phyloP scores from a whole-genome alignment of 2,888 invertebrate species.

The Uloborus plumipes region DNA sequence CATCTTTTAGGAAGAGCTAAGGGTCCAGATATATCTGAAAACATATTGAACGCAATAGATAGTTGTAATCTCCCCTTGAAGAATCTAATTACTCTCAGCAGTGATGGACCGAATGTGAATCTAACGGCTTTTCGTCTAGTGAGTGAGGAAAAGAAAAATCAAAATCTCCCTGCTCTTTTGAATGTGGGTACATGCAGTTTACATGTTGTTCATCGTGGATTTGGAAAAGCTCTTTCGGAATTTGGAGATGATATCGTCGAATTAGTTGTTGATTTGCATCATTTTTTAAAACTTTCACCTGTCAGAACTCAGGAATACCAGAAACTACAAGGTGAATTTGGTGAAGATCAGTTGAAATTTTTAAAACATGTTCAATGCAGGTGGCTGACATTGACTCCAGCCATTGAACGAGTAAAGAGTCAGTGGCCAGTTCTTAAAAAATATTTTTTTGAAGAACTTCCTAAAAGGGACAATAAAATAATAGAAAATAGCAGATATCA shows the following conservation, averaged over 20 bases:
- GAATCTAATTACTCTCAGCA: not conserved
- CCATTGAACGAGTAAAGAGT: too few relatives aligned
- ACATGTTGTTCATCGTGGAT: conserved; percentile 7
- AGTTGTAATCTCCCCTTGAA: not conserved
- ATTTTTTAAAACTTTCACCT: conserved; percentile 12
- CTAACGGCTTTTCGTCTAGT: conserved; percentile 4
- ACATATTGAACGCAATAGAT: not conserved
- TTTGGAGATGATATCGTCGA: conserved; percentile 1
- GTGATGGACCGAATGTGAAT: conserved; percentile 23
- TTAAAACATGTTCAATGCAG: too few relatives aligned
- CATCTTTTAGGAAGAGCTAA: conserved; percentile 4
- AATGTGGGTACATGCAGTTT: conserved; percentile 6
- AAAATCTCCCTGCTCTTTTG: not conserved
- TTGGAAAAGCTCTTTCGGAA: not conserved
- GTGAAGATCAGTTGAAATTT: too few relatives aligned
- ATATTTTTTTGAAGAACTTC: too few relatives aligned
- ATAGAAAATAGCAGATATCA: too few relatives aligned
- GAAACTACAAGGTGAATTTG: conserved; percentile 7
- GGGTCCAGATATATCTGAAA: not conserved
- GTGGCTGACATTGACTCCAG: too few relatives aligned
- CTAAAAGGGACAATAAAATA: too few relatives aligned
- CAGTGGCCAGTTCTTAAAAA: too few relatives aligned
- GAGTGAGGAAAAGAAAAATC: not conserved
- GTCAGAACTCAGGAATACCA: not conserved
- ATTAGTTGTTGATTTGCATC: not conserved